phyloP scores from a whole-genome alignment of 2,113 vertebrate genomes.

The Seriola quinqueradiata region DNA sequence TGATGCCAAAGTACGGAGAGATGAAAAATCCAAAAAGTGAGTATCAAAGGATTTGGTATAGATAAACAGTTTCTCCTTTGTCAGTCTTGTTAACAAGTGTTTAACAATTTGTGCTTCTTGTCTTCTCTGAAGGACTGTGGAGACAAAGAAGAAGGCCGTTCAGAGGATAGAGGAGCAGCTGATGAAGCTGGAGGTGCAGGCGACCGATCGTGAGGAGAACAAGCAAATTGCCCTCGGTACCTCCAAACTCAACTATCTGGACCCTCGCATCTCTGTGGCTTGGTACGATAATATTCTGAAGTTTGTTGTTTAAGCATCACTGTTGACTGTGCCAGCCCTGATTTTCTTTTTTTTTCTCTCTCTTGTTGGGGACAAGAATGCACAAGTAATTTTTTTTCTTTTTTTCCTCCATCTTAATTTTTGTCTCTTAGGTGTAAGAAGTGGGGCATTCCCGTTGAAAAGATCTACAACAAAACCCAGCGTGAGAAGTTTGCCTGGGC shows the following conservation, averaged over 20 bases:
- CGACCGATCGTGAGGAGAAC: slow-evolving; percentile 97
- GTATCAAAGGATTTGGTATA: slow-evolving; percentile 41
- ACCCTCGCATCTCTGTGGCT: slow-evolving; percentile 97
- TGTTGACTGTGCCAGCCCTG: neutral
- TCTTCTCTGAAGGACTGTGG: slow-evolving; percentile 86
- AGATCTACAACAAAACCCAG: slow-evolving; percentile 99
- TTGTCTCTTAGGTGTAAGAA: slow-evolving; percentile 93
- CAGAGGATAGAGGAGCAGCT: slow-evolving; percentile 96
- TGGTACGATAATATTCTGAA: slow-evolving; percentile 85
- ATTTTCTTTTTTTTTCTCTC: neutral
- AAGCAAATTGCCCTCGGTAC: slow-evolving; percentile 98
- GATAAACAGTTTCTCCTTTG: too few species aligned
- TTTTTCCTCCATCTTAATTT: neutral
- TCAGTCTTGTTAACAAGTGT: neutral
- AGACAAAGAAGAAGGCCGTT: slow-evolving; percentile 95
- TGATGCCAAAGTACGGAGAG: slow-evolving; percentile 95
- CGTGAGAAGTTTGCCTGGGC: slow-evolving; percentile 99
- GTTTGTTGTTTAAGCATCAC: neutral
- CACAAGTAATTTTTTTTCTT: neutral
- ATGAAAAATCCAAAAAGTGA: slow-evolving; percentile 97
- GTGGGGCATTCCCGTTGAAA: slow-evolving; percentile 94
- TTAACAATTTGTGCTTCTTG: neutral
- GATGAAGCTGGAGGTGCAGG: slow-evolving; percentile 99
- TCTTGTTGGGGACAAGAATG: neutral
- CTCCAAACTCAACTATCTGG: slow-evolving; percentile 98